A percentile compares a stretch with the other conserved stretches of the same genome.
phyloP scores from a whole-genome alignment of 2,888 invertebrate genomes.

The Ecdyonurus torrentis region DNA sequence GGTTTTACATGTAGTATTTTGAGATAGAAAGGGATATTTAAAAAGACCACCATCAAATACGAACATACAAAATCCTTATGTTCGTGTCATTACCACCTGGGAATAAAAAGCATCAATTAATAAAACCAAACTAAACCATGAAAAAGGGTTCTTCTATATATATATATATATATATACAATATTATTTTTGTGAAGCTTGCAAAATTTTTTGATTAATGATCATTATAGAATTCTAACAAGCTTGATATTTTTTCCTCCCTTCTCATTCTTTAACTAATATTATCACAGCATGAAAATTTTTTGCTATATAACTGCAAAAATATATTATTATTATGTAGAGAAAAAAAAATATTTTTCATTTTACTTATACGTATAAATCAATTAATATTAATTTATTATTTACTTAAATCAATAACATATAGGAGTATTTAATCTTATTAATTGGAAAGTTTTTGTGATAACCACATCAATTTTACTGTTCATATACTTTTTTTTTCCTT shows the following conservation, averaged over 20 bases:
- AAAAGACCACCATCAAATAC: neutral
- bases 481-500: neutral
- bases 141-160: no score
- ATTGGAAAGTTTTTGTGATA: neutral
- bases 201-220: neutral
- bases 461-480: neutral
- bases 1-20: neutral
- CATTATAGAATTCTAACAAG: neutral
- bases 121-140: no score
- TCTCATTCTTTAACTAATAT: neutral
- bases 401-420: neutral
- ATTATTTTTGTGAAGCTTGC: no score
- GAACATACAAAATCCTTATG: no score
- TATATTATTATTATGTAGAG: no score
- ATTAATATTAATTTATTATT: no score
- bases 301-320: no score
- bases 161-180: no score
- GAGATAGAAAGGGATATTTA: neutral
- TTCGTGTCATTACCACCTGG: neutral
- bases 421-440: neutral
- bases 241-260: neutral
- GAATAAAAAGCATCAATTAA: neutral
- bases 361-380: neutral
- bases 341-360: neutral
- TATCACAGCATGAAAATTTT: neutral